Conservation (phyloP, 2,797 vertebrate genomes). For the Pseudochirops corinnae region DNA sequence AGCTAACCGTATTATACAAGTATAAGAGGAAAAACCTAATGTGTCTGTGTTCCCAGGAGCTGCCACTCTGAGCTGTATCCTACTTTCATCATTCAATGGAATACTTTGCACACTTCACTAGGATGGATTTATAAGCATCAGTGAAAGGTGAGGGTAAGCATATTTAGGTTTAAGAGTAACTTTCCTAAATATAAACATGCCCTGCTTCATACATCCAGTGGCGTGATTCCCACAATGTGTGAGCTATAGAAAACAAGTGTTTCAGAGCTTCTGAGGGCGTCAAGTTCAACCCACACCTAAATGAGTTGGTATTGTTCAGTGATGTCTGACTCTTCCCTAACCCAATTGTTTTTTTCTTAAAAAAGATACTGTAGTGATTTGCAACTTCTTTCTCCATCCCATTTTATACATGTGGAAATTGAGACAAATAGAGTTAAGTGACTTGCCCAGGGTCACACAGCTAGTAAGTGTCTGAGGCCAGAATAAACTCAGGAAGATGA, state of each 20-base stretch:
- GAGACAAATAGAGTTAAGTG: not conserved
- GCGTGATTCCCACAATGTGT: not conserved
- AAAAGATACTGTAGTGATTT: not conserved
- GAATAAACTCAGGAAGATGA: not conserved
- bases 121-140: not conserved
- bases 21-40: not conserved
- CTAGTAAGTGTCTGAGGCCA: not conserved
- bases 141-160: not conserved
- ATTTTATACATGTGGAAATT: not conserved
- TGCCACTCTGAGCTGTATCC: not conserved
- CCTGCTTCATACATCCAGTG: not conserved
- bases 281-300: not conserved
- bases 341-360: not conserved
- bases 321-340: not conserved
- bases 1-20: not conserved
- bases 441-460: not conserved
- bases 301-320: not conserved
- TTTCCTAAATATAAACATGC: not conserved
- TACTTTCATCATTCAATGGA: not conserved
- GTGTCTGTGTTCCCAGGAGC: not conserved
- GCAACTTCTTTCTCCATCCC: not conserved
- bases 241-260: not conserved
- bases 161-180: not conserved
- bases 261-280: not conserved
- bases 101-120: not conserved